Evolutionary conservation across 1,140 invertebrate species (phyloP).

Genomic region (Tachypleus tridentatus): DNA sequence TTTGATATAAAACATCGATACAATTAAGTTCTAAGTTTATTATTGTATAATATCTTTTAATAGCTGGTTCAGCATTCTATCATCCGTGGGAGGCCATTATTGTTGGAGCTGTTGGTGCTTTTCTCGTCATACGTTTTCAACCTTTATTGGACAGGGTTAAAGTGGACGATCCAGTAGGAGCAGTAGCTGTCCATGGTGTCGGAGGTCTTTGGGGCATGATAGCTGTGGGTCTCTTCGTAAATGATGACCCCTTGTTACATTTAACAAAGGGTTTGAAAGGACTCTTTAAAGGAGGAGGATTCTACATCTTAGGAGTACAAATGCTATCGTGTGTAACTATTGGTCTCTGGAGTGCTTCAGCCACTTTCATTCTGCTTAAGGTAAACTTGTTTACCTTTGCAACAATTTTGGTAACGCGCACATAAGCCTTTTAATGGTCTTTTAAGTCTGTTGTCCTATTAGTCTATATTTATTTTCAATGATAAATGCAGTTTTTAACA

Average conservation of each 20-base stretch:
- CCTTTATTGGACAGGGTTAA: slow-evolving; percentile 29
- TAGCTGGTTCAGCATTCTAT: slow-evolving; percentile 30
- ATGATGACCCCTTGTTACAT: slow-evolving; percentile 23
- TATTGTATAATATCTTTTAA: not conserved
- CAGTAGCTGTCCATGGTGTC: slow-evolving; percentile 35
- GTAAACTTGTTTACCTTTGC: slow-evolving; percentile 17
- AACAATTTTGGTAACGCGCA: not conserved
- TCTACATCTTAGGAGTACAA: slow-evolving; percentile 71
- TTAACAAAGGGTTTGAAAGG: slow-evolving; percentile 36
- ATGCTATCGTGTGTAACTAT: slow-evolving; percentile 56
- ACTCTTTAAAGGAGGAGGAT: slow-evolving; percentile 55
- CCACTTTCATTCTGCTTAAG: slow-evolving; percentile 51
- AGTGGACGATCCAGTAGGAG: slow-evolving; percentile 36
- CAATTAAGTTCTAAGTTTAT: too few relatives aligned
- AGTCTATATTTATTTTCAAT: too few relatives aligned
- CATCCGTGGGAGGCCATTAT: slow-evolving; percentile 28
- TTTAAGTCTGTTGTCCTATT: too few relatives aligned
- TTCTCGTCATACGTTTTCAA: slow-evolving; percentile 25
- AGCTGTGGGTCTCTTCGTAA: slow-evolving; percentile 31
- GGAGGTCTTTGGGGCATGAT: slow-evolving; percentile 33
- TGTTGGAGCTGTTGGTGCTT: slow-evolving; percentile 30
- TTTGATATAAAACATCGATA: too few relatives aligned
- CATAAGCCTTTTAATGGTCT: too few relatives aligned
- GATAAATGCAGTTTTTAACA: too few relatives aligned
- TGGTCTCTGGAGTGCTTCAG: slow-evolving; percentile 52